Conservation (phyloP, 2,113 vertebrate genomes). For the Hypocryptadius cinnamomeus region DNA sequence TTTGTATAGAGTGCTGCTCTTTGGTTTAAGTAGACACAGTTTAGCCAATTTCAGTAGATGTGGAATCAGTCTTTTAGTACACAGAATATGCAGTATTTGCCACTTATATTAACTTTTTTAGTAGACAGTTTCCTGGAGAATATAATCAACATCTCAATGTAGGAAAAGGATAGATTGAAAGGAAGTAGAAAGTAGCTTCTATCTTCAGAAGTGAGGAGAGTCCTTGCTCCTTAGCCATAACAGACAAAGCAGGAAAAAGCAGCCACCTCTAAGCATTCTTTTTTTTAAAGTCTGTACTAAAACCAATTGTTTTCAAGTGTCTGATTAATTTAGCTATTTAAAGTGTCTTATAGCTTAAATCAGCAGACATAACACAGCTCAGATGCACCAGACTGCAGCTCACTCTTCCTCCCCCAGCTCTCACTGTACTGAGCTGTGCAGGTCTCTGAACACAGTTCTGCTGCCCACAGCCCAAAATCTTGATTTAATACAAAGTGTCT, state of each 20-base stretch:
- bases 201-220: not conserved
- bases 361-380: not conserved
- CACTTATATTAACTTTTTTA: not conserved
- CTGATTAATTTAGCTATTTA: not conserved
- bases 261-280: not conserved
- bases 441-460: not conserved
- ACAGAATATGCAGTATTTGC: not conserved
- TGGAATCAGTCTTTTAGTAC: not conserved
- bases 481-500: not conserved
- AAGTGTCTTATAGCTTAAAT: not conserved
- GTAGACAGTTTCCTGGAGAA: not conserved
- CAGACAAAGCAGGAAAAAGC: not conserved
- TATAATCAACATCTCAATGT: not conserved
- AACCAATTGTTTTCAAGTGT: not conserved
- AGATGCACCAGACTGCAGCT: not conserved
- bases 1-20: not conserved
- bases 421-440: not conserved
- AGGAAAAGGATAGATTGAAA: not conserved
- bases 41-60: not conserved
- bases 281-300: not conserved
- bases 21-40: not conserved
- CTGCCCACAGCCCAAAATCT: not conserved
- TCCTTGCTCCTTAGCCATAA: not conserved
- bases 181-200: not conserved
- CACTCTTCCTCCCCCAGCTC: not conserved